Conservation (phyloP, 2,888 invertebrate genomes). For the Nemapogon koenigi region DNA sequence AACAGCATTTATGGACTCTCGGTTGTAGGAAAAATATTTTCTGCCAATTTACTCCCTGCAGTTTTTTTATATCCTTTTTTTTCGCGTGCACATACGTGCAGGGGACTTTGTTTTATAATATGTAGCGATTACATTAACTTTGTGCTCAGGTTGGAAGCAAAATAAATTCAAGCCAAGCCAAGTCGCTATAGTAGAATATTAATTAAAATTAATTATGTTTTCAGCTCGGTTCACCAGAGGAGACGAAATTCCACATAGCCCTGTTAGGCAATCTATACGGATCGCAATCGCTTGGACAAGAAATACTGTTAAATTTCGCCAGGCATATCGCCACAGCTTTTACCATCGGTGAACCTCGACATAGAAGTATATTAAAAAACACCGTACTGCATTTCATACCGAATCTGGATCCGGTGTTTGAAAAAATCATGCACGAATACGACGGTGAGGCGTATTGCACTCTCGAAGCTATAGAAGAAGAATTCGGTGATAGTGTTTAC, state of each 20-base stretch:
- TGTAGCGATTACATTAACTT: too few relatives aligned
- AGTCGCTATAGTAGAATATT: too few relatives aligned
- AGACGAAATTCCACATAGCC: conserved; percentile 82
- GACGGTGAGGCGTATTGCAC: conserved; percentile 38
- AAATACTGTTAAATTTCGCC: conserved; percentile 81
- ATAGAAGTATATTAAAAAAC: conserved; percentile 70
- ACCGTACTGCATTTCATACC: conserved; percentile 84
- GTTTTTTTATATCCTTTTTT: too few relatives aligned
- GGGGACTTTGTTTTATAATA: too few relatives aligned
- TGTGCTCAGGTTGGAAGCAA: too few relatives aligned
- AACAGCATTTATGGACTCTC: too few relatives aligned
- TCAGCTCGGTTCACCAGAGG: conserved; percentile 80
- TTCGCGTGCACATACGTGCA: too few relatives aligned
- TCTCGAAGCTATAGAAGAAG: conserved; percentile 45
- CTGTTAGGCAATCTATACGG: conserved; percentile 85
- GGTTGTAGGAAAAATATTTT: too few relatives aligned
- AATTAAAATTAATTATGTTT: conserved; percentile 17
- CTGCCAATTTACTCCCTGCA: too few relatives aligned
- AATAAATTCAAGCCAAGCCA: too few relatives aligned
- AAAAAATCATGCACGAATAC: conserved; percentile 33
- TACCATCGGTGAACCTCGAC: conserved; percentile 69
- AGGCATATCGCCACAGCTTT: conserved; percentile 81
- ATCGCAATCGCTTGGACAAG: conserved; percentile 84
- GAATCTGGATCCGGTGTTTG: conserved; percentile 39
- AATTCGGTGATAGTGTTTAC: conserved; percentile 73